Conservation (phyloP, 2,797 vertebrate genomes). For the Tadarida brasiliensis region DNA sequence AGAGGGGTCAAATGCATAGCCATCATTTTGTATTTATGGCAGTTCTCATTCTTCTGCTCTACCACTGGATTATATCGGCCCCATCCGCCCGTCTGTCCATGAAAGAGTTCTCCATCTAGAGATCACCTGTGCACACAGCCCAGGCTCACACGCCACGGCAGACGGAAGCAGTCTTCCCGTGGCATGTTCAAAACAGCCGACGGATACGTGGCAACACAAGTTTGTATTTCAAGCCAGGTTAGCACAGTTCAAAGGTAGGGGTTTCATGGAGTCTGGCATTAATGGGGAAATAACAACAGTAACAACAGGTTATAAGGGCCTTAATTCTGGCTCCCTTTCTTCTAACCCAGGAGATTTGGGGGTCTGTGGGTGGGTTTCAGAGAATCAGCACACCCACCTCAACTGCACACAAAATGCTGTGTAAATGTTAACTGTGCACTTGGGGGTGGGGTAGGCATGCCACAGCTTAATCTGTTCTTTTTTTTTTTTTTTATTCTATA, state of each 20-base stretch:
- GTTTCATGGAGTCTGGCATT: background rate
- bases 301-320: background rate
- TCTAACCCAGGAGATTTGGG: background rate
- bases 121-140: background rate
- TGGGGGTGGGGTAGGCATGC: rapidly evolving
- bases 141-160: background rate
- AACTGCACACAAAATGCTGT: background rate
- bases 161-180: background rate
- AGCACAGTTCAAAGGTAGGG: background rate
- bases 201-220: background rate
- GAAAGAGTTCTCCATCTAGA: background rate
- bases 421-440: background rate
- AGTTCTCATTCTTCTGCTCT: background rate
- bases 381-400: background rate
- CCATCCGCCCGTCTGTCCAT: background rate
- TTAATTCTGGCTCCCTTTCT: background rate
- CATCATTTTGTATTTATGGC: background rate
- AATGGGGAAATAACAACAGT: background rate
- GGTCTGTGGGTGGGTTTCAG: background rate
- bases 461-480: background rate
- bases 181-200: background rate
- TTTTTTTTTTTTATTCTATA: background rate
- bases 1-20: background rate
- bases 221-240: background rate
- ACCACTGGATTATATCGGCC: background rate